A percentile compares a stretch with the other conserved stretches of the same genome.
phyloP scores from a whole-genome alignment of 2,113 vertebrate genomes.

The Entomyzon cyanotis region DNA sequence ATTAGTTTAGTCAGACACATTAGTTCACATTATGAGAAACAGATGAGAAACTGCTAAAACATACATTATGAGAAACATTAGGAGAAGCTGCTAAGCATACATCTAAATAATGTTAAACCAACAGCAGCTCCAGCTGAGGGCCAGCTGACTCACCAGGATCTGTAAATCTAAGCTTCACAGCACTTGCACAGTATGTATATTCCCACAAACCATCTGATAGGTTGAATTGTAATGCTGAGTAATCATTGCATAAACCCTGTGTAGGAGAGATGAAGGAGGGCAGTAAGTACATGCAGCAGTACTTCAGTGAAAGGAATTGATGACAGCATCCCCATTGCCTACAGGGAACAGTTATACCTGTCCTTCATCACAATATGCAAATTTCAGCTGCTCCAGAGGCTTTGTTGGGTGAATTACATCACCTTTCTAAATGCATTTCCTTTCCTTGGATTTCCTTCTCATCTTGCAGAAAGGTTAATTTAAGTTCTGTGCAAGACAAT shows the following conservation, averaged over 20 bases:
- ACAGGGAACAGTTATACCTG: not conserved
- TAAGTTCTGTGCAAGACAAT: not conserved
- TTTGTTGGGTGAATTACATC: not conserved
- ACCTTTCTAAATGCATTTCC: not conserved
- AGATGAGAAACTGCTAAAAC: conserved; percentile 55
- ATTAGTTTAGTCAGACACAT: conserved; percentile 55
- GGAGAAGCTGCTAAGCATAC: conserved; percentile 22
- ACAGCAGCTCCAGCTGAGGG: conserved; percentile 47
- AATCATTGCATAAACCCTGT: not conserved
- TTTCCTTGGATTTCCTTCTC: not conserved
- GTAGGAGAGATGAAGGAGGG: not conserved
- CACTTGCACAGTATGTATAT: not conserved
- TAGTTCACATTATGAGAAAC: conserved; percentile 58
- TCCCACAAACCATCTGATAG: not conserved
- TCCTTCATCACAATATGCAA: not conserved
- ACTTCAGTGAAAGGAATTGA: not conserved
- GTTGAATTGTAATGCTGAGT: conserved; percentile 14
- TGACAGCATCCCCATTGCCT: not conserved
- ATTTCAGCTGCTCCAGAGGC: not conserved
- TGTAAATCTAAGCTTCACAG: not conserved
- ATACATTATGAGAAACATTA: conserved; percentile 47
- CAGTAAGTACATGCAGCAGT: not conserved
- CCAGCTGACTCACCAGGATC: conserved; percentile 44
- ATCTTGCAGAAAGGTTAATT: not conserved
- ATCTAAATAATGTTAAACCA: conserved; percentile 53